These are phyloP conservation scores for Glaucidium brasilianum DNA, from an alignment of 2,113 vertebrate genomes.

Conservation along the genomic window DNA sequence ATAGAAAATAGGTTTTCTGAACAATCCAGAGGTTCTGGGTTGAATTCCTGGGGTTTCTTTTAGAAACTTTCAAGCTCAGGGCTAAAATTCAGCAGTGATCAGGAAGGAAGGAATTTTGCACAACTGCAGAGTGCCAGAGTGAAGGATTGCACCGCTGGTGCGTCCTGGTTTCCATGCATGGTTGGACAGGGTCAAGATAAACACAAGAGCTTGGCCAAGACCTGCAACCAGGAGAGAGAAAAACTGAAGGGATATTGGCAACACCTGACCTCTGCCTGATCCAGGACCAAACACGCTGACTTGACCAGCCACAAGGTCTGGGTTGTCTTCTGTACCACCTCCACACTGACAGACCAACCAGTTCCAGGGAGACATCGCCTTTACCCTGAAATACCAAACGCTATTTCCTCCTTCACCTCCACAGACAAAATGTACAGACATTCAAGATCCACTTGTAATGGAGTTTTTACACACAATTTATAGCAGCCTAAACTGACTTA, in stretches of 20 bases:
- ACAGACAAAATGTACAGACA: neutral
- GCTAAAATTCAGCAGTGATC: neutral
- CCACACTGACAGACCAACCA: accelerated
- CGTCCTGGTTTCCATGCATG: accelerated
- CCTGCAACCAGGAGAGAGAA: neutral
- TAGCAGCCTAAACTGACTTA: neutral
- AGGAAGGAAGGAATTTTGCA: neutral
- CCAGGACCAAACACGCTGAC: neutral
- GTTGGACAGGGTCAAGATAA: neutral
- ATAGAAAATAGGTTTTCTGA: neutral
- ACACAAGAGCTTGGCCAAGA: neutral
- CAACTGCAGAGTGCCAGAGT: neutral
- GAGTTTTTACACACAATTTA: neutral
- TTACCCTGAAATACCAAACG: neutral
- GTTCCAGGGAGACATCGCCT: neutral
- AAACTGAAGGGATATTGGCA: neutral
- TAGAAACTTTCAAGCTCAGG: neutral
- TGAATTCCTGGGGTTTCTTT: neutral
- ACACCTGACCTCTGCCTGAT: neutral
- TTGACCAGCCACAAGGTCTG: accelerated
- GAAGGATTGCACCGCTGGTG: accelerated
- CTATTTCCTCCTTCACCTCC: neutral
- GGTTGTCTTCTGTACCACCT: neutral
- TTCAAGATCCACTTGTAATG: accelerated
- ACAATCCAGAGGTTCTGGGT: too few relatives aligned